Conservation (phyloP, 2,888 invertebrate genomes). For the Eilema caniola region DNA sequence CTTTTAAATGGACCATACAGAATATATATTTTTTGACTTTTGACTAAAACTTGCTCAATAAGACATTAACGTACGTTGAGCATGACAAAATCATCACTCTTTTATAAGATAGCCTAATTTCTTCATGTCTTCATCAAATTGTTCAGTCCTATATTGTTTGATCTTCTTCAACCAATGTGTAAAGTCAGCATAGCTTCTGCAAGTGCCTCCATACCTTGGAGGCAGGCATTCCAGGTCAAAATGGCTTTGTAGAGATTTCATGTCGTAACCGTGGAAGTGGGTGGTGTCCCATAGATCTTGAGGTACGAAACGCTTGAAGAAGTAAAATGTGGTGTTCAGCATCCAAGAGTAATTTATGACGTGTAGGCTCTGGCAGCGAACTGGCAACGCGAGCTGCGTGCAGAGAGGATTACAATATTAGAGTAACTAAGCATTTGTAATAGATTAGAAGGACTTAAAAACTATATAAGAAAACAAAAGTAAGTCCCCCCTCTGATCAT, state of each 20-base stretch:
- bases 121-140: slow-evolving; percentile 88
- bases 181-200: slow-evolving; percentile 84
- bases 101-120: slow-evolving; percentile 88
- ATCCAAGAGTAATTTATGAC: slow-evolving; percentile 93
- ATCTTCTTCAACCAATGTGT: slow-evolving; percentile 87
- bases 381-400: slow-evolving; percentile 88
- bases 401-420: neutral
- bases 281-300: slow-evolving; percentile 86
- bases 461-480: no score
- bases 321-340: slow-evolving; percentile 91
- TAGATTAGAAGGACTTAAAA: no score
- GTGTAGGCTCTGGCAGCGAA: slow-evolving; percentile 89
- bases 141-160: slow-evolving; percentile 77
- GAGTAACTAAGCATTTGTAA: neutral
- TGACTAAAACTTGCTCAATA: no score
- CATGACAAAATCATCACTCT: slow-evolving; percentile 66
- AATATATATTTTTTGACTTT: no score
- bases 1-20: no score
- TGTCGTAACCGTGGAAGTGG: slow-evolving; percentile 75
- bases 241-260: slow-evolving; percentile 75
- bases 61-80: neutral
- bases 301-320: slow-evolving; percentile 92
- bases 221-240: slow-evolving; percentile 70
- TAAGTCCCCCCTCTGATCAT: no score
- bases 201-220: slow-evolving; percentile 78